phyloP scores from a whole-genome alignment of 23 tunicate genomes.

The Corella eumyota region DNA sequence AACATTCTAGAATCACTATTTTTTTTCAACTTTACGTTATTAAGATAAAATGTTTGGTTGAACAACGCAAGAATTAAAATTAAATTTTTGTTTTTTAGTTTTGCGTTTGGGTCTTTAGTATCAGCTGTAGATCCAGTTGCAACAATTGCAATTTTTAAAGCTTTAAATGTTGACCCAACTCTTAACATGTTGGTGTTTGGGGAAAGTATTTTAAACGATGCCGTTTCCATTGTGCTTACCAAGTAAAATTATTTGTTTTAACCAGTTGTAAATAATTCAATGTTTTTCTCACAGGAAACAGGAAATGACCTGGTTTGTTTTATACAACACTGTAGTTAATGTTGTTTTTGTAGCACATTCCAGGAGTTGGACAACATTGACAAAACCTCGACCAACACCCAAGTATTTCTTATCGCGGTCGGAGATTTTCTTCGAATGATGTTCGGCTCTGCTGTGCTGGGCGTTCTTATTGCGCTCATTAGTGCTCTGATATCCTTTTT shows the following conservation, averaged over 20 bases:
- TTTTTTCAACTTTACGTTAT: too few relatives aligned
- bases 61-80: too few relatives aligned
- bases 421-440: slow-evolving; percentile 89
- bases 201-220: slow-evolving; percentile 96
- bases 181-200: slow-evolving; percentile 98
- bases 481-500: slow-evolving; percentile 97
- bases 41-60: too few relatives aligned
- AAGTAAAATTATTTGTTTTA: slow-evolving; percentile 21
- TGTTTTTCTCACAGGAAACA: background rate
- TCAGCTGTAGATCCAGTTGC: slow-evolving; percentile 99
- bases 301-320: background rate
- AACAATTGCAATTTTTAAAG: slow-evolving; percentile 95
- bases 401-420: slow-evolving; percentile 46
- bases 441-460: slow-evolving; percentile 79
- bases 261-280: background rate
- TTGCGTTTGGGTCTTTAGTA: slow-evolving; percentile 92
- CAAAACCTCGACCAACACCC: slow-evolving; percentile 13
- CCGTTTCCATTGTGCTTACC: slow-evolving; percentile 92
- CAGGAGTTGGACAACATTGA: slow-evolving; percentile 47
- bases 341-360: slow-evolving; percentile 62
- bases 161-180: slow-evolving; percentile 94
- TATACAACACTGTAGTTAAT: background rate
- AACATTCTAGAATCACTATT: too few relatives aligned
- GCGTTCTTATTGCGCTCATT: slow-evolving; percentile 70
- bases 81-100: slow-evolving; percentile 21